A percentile compares a stretch with the other conserved stretches of the same genome.
Conservation (phyloP, 2,113 vertebrate genomes). For the Tapirus terrestris region DNA sequence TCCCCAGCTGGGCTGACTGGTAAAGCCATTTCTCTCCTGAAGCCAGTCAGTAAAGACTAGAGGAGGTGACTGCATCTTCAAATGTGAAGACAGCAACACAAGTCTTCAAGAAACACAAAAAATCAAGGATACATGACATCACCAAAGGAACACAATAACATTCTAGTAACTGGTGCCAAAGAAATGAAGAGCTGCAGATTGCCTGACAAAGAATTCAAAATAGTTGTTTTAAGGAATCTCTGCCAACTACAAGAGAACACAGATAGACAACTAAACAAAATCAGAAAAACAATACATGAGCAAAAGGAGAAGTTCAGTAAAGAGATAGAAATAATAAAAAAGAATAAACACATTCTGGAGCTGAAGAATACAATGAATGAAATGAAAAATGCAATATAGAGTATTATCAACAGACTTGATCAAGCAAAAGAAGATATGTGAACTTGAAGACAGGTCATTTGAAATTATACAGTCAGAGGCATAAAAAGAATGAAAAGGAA, state of each 20-base stretch:
- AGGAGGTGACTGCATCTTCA: background rate
- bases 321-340: background rate
- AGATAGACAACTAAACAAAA: background rate
- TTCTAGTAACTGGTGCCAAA: background rate
- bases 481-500: background rate
- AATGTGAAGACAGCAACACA: background rate
- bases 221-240: background rate
- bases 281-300: background rate
- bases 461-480: background rate
- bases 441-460: background rate
- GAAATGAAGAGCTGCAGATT: background rate
- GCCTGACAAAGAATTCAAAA: background rate
- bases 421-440: background rate
- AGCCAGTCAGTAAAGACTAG: background rate
- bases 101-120: background rate
- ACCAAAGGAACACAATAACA: background rate
- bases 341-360: background rate
- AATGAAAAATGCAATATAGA: background rate
- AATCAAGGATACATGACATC: background rate
- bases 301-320: background rate
- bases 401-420: no score
- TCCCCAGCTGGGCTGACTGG: background rate
- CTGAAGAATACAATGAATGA: background rate
- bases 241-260: background rate
- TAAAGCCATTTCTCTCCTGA: background rate